Evolutionary conservation across 1,140 invertebrate species (phyloP).

Genomic region (Myzus persicae): DNA sequence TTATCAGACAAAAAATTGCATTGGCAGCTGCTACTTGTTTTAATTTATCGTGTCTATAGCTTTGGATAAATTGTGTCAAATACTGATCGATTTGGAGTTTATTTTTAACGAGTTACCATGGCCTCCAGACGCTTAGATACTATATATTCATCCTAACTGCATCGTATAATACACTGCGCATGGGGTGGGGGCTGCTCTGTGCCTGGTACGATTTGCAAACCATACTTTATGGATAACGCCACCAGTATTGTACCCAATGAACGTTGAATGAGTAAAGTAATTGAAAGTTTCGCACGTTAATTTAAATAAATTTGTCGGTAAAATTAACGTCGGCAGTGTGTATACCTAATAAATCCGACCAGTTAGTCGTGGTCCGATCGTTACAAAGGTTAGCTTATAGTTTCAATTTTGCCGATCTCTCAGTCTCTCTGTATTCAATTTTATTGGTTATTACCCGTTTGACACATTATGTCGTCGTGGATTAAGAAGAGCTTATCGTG

Average conservation of each 20-base stretch:
- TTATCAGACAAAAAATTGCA: background rate
- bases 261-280: background rate
- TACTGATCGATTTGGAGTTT: conserved; percentile 45
- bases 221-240: background rate
- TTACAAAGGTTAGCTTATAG: background rate
- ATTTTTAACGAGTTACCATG: conserved; percentile 41
- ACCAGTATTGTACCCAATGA: conserved; percentile 27
- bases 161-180: background rate
- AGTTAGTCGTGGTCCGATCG: background rate
- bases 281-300: conserved; percentile 52
- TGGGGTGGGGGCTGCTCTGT: conserved; percentile 6
- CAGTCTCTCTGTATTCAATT: background rate
- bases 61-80: background rate
- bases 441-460: background rate
- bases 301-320: conserved; percentile 35
- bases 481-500: conserved; percentile 46
- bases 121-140: background rate
- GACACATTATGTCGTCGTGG: conserved; percentile 41
- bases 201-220: conserved; percentile 48
- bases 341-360: background rate
- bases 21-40: background rate
- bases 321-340: background rate
- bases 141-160: conserved; percentile 32
- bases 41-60: background rate
- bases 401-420: background rate